Evolutionary conservation across 2,113 vertebrate species (phyloP), one percentile per base, ranked within the genome.

Genomic region (Athene cunicularia): DNA sequence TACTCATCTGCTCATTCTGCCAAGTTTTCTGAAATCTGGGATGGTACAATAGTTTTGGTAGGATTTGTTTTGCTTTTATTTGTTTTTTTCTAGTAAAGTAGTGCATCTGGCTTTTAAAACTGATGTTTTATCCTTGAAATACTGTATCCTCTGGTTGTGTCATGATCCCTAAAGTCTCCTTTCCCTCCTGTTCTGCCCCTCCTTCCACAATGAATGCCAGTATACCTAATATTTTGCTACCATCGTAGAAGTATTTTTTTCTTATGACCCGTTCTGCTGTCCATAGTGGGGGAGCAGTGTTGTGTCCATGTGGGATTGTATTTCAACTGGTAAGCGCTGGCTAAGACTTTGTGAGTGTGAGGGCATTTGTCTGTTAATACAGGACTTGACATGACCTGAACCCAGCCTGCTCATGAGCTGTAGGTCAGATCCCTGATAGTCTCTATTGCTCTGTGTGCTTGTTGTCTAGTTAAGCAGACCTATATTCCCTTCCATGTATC

Each of bases 191-290:
- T 86, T 80, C 62, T 86, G 26, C n/a, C 3, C 3, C 21, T 88
- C 4, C n/a, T 90, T 94, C 41, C 17, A n/a, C 12, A 20, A 7
- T 14, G 9, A 79, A n/a, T 93, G 35, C 21, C 45, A 64, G 5
- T 49, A 47, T n/a, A 55, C 30, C 18, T 6, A 3, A 17, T 35
- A 58, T 76, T 87, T 86, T 85, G 5, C 27, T 62, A 12, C 21
- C 5, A 0, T 67, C 11, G 30, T 63, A 58, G 47, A 24, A 37
- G 2, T 50, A 37, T 55, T 58, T 75, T 75, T 43, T 76, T 72
- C 21, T 20, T 63, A 5, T 68, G 72, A 52, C 33, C 28, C 0
- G 0, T 81, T 77, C 39, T 62, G 55, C 70, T 37, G 5, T 21
- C 30, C 11, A 11, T 2, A 24, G 35, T 62, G 47, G 41, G 8